phyloP scores from a whole-genome alignment of 2,797 vertebrate genomes.

The Tiaroga cobitis region DNA sequence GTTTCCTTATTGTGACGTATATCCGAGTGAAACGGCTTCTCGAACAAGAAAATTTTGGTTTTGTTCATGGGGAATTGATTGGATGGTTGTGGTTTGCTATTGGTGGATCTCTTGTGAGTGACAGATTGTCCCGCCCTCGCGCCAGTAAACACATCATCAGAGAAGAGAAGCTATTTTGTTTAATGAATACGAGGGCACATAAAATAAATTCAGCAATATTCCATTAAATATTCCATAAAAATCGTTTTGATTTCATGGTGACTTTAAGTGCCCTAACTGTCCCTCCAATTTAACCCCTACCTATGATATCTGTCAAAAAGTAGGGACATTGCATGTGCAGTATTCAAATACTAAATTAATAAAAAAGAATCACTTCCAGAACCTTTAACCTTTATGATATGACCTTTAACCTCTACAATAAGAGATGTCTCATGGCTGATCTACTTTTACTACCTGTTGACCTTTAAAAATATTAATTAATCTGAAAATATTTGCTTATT shows the following conservation, averaged over 20 bases:
- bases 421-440: background rate
- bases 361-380: background rate
- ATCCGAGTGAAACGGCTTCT: no score
- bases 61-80: no score
- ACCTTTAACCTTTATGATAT: constrained; percentile 1
- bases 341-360: background rate
- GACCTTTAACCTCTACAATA: background rate
- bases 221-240: background rate
- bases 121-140: background rate
- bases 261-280: background rate
- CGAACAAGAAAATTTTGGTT: no score
- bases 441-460: constrained; percentile 25
- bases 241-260: background rate
- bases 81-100: no score
- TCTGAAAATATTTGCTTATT: background rate
- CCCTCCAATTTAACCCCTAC: background rate
- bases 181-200: background rate
- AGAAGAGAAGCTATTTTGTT: background rate
- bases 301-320: background rate
- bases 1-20: no score
- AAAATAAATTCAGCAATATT: background rate
- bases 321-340: background rate
- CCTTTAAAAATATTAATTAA: constrained; percentile 26
- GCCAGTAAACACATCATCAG: background rate
- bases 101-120: background rate